Conservation (phyloP, 2,113 vertebrate species). For the Hymenochirus boettgeri region DNA sequence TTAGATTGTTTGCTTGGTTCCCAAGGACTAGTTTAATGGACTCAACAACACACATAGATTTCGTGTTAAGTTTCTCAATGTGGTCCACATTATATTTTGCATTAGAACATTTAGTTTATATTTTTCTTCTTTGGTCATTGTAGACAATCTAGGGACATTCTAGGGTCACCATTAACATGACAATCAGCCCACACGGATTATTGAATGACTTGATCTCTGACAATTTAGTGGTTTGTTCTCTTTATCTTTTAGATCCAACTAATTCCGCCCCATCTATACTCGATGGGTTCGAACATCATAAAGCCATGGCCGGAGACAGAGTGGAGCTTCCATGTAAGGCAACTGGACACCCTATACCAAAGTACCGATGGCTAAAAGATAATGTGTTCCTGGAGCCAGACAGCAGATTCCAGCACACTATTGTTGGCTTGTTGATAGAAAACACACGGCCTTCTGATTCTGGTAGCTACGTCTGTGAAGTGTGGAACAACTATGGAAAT, state of each 20-base stretch:
- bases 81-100: no score
- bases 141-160: no score
- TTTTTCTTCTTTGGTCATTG: no score
- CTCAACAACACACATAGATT: no score
- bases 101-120: no score
- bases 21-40: no score
- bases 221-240: background rate
- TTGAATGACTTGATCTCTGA: no score
- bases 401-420: conserved; percentile 84
- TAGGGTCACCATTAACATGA: no score
- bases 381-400: conserved; percentile 92
- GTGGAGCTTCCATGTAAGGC: conserved; percentile 97
- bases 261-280: conserved; percentile 92
- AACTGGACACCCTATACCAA: conserved; percentile 87
- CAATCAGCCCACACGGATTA: no score
- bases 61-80: no score
- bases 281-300: conserved; percentile 91
- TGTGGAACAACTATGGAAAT: conserved; percentile 96
- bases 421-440: conserved; percentile 86
- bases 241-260: conserved; percentile 73
- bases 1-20: no score
- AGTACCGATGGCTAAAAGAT: conserved; percentile 97
- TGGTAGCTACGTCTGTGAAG: conserved; percentile 92
- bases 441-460: conserved; percentile 80
- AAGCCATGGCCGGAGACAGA: conserved; percentile 88